Evolutionary conservation across 64 coral and sea anemone genomes (phyloP), one percentile per base, ranked within the genome.

Genomic region (Hydrozoanthus tunicans): DNA sequence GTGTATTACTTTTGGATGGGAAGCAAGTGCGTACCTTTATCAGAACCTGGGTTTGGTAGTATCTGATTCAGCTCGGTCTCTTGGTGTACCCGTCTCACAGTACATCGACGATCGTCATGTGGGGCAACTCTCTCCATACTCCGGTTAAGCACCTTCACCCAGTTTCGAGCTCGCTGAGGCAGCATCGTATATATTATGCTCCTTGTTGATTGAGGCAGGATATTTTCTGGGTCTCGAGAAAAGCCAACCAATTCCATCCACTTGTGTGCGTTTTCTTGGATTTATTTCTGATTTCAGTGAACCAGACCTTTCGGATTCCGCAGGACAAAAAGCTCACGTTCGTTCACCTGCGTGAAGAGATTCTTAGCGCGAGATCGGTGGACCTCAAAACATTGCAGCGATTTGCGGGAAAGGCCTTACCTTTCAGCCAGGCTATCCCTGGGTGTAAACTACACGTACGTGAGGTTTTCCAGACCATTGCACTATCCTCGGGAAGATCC

Each of bases 171-270:
- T 0, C 55, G 78, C 78, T 58, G 15, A 83, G 12, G 77, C 92
- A 15, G 67, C 66, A 2, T 77, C 80, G 1, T 81, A 71, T n/a
- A 90, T 94, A 32, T 61, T 94, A 26, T 82, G 68, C 3, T 90
- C 9, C 56, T 51, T 90, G 5, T n/a, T 91, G 1, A 91, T 81
- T 6, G 59, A 52, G 5, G 70, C 86, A 8, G 81, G 93, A 9
- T 94, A 91, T 80, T 94, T 91, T 10, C 12, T 94, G 3, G 27
- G 56, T 6, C 10, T 94, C 7, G n/a, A 75, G 3, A 94, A 94
- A 51, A 80, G 17, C 6, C 90, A 86, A 13, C 11, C 2, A 1
- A 13, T 32, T 6, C 93, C 93, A 8, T 86, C 82, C 14, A 91
- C 93, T 1, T 56, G 5, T 4, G 72, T 91, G 6, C 23, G 82